Base-by-base conservation (phyloP, 92 coral and sea anemone species). In the Zoanthus solanderi region DNA sequence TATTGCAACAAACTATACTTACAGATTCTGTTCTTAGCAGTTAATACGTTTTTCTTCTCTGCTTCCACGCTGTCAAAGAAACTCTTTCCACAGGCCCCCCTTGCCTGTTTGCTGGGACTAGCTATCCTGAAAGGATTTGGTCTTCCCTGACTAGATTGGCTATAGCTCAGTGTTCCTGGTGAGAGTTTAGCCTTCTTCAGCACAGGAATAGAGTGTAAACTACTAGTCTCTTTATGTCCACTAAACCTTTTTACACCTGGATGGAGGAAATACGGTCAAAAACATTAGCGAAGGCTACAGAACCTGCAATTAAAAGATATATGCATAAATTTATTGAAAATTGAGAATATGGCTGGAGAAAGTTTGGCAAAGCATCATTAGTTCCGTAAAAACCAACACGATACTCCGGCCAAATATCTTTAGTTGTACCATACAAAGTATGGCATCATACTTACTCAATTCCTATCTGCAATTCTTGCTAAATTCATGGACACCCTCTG, bases 61-160 rank as follows among this genome's bases (percentile, higher is more conserved):
- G 94, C 94, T 72, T 96, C 99, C 16, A 96, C 99, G 58, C 93
- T 96, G 67, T 96, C 94, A 79, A 96, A 93, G 88, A 96, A 96
- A 66, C 99, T 95, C 74, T 95, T 95, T 47, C 95, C 90, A 50
- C 92, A 75, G 47, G 90, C 83, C 16, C 90, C 91, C 66, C 68
- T 83, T 17, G 94, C 54, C 61, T 83, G 90, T n/a, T 87, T 88
- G 73, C 89, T 88, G 9, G 91, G 92, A 56, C 91, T 92, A 17
- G 82, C 87, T 53, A 96, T 92, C 84, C 95, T 94, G 92, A 96
- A 96, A 30, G 99, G 99, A 75, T 96, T 96, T 4, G 95, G 78
- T 37, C 98, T 94, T 15, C 95, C 98, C 78, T 92, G 98, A 57
- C 92, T 89, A 67, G 95, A 88, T 77, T 89, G 92, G 23, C 83